Conservation (phyloP, 2,797 vertebrate genomes). For the Tympanoctomys barrerae region DNA sequence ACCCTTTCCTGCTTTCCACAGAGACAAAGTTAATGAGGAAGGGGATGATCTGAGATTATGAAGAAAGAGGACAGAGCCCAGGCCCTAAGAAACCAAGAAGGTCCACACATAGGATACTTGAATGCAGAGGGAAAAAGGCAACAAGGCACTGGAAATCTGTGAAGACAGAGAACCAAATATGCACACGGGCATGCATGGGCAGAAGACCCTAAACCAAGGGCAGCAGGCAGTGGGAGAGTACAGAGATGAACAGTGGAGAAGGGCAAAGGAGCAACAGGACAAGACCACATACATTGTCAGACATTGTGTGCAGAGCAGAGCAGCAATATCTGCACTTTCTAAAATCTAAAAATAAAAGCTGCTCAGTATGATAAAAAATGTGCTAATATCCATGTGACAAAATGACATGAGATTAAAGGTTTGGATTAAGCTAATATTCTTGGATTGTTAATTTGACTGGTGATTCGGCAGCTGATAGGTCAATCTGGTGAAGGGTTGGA, state of each 20-base stretch:
- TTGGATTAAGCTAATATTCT: neutral
- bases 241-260: neutral
- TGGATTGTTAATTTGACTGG: neutral
- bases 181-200: neutral
- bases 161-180: neutral
- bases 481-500: neutral
- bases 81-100: neutral
- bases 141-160: neutral
- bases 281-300: neutral
- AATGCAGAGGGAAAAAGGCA: neutral
- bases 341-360: constrained; percentile 12
- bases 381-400: neutral
- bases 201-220: neutral
- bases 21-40: neutral
- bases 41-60: neutral
- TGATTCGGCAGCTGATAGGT: neutral
- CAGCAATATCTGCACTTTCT: neutral
- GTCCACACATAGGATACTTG: neutral
- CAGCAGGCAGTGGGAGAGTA: neutral
- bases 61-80: neutral
- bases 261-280: neutral
- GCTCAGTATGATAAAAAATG: neutral
- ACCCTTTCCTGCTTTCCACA: neutral
- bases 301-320: neutral
- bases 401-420: neutral